A percentile compares a stretch with the other conserved stretches of the same genome.
phyloP scores from a whole-genome alignment of 1,140 invertebrate genomes.

The Neodiprion pinetum region DNA sequence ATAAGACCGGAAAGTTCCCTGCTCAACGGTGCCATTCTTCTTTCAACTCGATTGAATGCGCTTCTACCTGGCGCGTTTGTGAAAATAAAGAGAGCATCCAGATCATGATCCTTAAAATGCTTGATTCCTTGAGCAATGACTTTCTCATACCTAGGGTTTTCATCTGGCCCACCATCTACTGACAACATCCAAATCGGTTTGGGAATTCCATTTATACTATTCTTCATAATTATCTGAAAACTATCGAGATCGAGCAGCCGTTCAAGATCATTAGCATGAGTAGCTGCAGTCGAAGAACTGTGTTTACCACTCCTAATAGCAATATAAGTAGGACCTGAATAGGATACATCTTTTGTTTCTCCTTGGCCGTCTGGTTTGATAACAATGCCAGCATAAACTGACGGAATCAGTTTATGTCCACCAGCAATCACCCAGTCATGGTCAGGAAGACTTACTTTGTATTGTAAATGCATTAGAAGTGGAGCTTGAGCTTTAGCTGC shows the following conservation, averaged over 20 bases:
- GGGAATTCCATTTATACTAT: constrained; percentile 29
- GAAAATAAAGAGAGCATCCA: constrained; percentile 37
- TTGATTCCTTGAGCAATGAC: constrained; percentile 42
- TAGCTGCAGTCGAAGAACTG: background rate
- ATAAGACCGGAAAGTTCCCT: constrained; percentile 43
- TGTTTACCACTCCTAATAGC: no score
- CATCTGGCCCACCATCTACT: constrained; percentile 54
- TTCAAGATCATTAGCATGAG: constrained; percentile 40
- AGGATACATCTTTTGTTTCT: no score
- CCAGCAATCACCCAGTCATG: no score
- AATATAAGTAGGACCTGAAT: no score
- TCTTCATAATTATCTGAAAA: constrained; percentile 32
- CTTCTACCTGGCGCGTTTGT: constrained; percentile 41
- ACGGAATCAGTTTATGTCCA: no score
- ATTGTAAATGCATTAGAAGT: no score
- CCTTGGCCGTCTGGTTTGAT: no score
- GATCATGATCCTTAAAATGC: constrained; percentile 28
- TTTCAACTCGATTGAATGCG: constrained; percentile 34
- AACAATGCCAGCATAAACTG: no score
- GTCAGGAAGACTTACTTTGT: no score
- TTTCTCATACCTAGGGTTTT: constrained; percentile 54
- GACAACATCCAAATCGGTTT: constrained; percentile 55
- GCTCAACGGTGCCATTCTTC: constrained; percentile 43
- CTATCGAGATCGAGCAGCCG: constrained; percentile 34
- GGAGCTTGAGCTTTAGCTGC: no score